Evolutionary conservation across 2,888 invertebrate genomes (phyloP).

Genomic region (Empis stercorea): DNA sequence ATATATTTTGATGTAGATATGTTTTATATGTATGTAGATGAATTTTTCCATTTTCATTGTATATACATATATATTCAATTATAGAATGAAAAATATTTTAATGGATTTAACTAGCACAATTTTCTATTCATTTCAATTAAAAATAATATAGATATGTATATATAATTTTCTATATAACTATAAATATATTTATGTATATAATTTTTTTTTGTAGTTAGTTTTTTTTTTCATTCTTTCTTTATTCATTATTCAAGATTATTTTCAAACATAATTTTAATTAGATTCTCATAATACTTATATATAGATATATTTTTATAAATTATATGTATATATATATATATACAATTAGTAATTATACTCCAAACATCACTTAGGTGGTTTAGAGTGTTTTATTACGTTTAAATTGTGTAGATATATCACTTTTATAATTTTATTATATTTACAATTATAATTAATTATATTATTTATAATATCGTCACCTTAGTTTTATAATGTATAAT

Average conservation of each 20-base stretch:
- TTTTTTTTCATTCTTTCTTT: neutral
- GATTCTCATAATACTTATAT: neutral
- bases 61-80: neutral
- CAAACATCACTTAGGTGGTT: too few species aligned
- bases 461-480: too few species aligned
- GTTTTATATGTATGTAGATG: neutral
- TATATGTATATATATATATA: too few species aligned
- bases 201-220: neutral
- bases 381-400: too few species aligned
- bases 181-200: neutral
- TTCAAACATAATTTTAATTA: neutral
- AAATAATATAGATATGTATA: too few species aligned
- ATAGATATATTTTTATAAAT: too few species aligned
- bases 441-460: too few species aligned
- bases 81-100: neutral
- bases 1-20: neutral
- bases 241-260: neutral
- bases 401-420: too few species aligned
- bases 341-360: too few species aligned
- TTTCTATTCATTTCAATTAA: neutral
- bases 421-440: too few species aligned
- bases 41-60: neutral
- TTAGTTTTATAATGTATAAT: too few species aligned
- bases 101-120: neutral
- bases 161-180: neutral